These are phyloP conservation scores for Sibirionetta formosa DNA, from an alignment of 2,797 vertebrate genomes.

Conservation along the genomic window DNA sequence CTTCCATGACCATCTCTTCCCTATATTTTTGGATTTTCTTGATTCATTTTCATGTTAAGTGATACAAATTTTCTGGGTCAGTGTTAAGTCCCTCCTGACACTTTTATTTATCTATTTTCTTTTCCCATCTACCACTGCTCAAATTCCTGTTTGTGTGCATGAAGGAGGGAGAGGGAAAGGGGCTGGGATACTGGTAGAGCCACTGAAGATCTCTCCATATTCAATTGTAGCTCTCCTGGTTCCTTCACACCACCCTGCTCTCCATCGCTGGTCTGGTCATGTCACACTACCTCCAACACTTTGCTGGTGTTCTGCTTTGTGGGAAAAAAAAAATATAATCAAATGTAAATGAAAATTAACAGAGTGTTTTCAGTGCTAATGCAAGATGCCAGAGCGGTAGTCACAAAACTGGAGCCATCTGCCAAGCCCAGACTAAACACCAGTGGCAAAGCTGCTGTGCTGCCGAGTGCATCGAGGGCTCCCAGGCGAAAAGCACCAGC, in stretches of 20 bases:
- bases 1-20: neutral
- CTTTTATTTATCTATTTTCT: slow-evolving; percentile 53
- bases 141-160: neutral
- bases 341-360: neutral
- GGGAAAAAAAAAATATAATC: neutral
- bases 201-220: neutral
- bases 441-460: neutral
- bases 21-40: slow-evolving; percentile 57
- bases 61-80: slow-evolving; percentile 58
- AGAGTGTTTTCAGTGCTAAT: neutral
- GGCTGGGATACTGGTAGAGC: neutral
- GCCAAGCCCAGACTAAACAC: neutral
- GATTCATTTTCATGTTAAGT: slow-evolving; percentile 43
- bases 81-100: slow-evolving; percentile 29
- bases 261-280: neutral
- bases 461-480: neutral
- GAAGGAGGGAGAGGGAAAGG: neutral
- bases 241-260: neutral
- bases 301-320: neutral
- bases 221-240: neutral
- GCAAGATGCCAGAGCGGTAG: neutral
- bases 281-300: neutral
- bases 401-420: neutral
- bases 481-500: neutral
- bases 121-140: slow-evolving; percentile 5